Evolutionary conservation across 2,888 invertebrate species (phyloP).

Genomic region (Hyposoter dolosus): DNA sequence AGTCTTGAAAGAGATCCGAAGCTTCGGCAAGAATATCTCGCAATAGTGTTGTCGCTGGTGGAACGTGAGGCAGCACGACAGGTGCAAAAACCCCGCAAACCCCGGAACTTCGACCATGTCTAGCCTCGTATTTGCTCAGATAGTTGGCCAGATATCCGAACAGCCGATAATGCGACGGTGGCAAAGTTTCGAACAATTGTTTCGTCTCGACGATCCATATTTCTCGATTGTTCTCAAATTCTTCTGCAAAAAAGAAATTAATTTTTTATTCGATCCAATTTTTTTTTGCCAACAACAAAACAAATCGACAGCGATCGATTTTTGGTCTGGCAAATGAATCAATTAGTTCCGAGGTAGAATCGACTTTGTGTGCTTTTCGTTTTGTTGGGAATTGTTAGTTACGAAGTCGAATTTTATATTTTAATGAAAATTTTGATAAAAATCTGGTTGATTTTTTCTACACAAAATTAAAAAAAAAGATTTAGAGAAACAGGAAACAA

Average conservation of each 20-base stretch:
- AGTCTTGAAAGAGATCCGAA: conserved; percentile 79
- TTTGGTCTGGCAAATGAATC: too few species aligned
- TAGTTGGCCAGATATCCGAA: conserved; percentile 82
- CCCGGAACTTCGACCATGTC: conserved; percentile 81
- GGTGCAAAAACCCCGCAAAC: conserved; percentile 83
- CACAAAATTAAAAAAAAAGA: not conserved
- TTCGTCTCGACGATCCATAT: conserved; percentile 80
- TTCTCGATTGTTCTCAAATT: conserved; percentile 77
- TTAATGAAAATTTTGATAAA: not conserved
- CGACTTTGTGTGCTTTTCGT: not conserved
- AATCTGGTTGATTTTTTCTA: not conserved
- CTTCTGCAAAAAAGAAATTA: conserved; percentile 72
- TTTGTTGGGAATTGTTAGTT: not conserved
- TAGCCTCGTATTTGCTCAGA: conserved; percentile 81
- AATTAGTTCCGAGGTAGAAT: too few species aligned
- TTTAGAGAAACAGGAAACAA: not conserved
- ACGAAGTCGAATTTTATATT: not conserved
- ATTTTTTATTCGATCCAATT: not conserved
- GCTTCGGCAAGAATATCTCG: conserved; percentile 82
- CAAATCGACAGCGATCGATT: not conserved
- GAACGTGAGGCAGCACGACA: conserved; percentile 82
- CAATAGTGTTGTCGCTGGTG: conserved; percentile 82
- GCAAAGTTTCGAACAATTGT: conserved; percentile 79
- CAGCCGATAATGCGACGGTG: conserved; percentile 79
- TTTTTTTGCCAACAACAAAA: not conserved